Conservation (phyloP, 2,113 vertebrate genomes). For the Lepisosteus osseus region DNA sequence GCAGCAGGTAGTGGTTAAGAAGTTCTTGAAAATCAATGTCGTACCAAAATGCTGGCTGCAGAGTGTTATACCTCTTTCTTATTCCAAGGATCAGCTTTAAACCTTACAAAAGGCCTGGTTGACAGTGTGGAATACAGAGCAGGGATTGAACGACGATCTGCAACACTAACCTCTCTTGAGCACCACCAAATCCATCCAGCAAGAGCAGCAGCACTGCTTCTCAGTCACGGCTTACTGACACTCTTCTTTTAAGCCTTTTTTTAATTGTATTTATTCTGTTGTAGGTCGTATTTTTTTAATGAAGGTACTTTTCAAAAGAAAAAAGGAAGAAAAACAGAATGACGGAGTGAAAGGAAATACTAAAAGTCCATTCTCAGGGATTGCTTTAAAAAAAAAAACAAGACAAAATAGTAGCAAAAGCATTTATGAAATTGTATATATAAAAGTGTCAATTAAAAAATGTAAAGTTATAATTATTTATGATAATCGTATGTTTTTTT, state of each 20-base stretch:
- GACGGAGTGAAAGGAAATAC: slow-evolving; percentile 63
- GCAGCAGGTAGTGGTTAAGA: slow-evolving; percentile 25
- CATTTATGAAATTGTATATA: slow-evolving; percentile 99
- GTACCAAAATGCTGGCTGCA: slow-evolving; percentile 41
- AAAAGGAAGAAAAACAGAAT: slow-evolving; percentile 40
- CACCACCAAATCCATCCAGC: slow-evolving; percentile 11
- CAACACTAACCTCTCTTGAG: slow-evolving; percentile 3
- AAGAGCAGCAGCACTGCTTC: neutral
- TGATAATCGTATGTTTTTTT: slow-evolving; percentile 77
- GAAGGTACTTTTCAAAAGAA: slow-evolving; percentile 19
- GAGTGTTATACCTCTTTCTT: slow-evolving; percentile 63
- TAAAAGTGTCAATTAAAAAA: slow-evolving; percentile 95
- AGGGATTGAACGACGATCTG: slow-evolving; percentile 15
- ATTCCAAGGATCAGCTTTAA: slow-evolving; percentile 64
- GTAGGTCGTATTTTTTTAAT: slow-evolving; percentile 16
- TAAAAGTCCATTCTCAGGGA: slow-evolving; percentile 92
- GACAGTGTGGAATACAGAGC: slow-evolving; percentile 38
- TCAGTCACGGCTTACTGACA: neutral
- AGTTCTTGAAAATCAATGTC: slow-evolving; percentile 30
- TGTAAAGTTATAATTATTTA: slow-evolving; percentile 99
- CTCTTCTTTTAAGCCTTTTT: slow-evolving; percentile 5
- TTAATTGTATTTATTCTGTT: slow-evolving; percentile 21
- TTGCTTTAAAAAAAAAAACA: slow-evolving; percentile 87
- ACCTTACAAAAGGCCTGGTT: slow-evolving; percentile 42
- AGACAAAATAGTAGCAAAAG: slow-evolving; percentile 83